These are phyloP conservation scores for Albula glossodonta DNA, from an alignment of 2,113 vertebrate genomes.

Conservation along the genomic window DNA sequence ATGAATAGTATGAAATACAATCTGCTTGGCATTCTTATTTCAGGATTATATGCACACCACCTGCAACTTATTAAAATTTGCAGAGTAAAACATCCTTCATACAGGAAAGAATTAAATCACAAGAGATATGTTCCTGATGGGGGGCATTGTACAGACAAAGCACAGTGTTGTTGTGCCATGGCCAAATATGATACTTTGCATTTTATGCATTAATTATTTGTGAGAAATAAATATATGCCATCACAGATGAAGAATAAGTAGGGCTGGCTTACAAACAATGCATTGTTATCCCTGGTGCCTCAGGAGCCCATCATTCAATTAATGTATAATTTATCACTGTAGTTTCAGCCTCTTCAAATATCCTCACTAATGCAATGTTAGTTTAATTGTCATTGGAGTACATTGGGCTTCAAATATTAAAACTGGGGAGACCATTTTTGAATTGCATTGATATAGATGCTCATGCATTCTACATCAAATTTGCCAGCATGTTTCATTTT, in stretches of 20 bases:
- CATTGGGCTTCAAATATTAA: background rate
- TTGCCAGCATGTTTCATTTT: background rate
- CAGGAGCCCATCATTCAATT: background rate
- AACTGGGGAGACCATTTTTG: background rate
- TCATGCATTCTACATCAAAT: background rate
- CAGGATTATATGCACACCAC: background rate
- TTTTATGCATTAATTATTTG: background rate
- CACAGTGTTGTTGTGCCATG: background rate
- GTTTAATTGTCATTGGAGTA: background rate
- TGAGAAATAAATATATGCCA: background rate
- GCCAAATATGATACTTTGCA: constrained; percentile 4
- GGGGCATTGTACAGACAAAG: background rate
- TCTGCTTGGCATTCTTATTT: background rate
- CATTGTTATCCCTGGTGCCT: background rate
- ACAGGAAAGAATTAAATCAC: background rate
- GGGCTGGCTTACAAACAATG: background rate
- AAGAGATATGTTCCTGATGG: background rate
- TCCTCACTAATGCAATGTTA: background rate
- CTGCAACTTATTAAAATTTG: background rate
- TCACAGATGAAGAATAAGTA: background rate
- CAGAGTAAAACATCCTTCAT: background rate
- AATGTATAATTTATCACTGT: background rate
- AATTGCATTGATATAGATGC: background rate
- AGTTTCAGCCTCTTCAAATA: background rate
- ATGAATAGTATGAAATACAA: background rate